These are phyloP conservation scores for Gadus chalcogrammus DNA, from an alignment of 2,113 vertebrate species.

Conservation along the genomic window DNA sequence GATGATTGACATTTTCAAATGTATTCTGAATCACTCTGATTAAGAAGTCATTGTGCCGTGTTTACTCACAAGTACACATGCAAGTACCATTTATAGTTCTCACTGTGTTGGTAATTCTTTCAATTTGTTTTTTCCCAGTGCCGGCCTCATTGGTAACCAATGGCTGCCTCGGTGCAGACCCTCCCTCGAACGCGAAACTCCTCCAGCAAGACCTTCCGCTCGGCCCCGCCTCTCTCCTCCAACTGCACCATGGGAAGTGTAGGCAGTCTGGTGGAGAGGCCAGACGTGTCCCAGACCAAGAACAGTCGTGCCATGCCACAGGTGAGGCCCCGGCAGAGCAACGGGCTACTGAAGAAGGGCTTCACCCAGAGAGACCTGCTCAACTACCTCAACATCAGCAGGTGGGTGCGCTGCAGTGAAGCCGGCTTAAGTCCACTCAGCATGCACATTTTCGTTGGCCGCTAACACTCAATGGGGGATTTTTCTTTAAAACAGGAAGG, in stretches of 20 bases:
- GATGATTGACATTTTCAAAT: too few species aligned
- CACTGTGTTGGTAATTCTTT: neutral
- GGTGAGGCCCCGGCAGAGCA: conserved; percentile 79
- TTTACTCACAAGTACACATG: too few species aligned
- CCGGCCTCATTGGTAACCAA: conserved; percentile 78
- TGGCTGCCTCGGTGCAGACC: conserved; percentile 89
- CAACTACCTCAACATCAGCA: conserved; percentile 90
- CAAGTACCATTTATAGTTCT: too few species aligned
- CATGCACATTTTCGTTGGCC: too few species aligned
- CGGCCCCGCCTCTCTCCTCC: conserved; percentile 60
- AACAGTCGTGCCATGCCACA: conserved; percentile 71
- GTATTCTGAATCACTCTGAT: too few species aligned
- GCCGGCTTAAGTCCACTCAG: neutral
- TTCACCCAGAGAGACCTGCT: conserved; percentile 88
- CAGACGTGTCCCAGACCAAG: conserved; percentile 81
- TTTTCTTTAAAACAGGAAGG: conserved; percentile 72
- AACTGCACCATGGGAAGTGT: conserved; percentile 91
- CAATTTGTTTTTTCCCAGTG: conserved; percentile 34
- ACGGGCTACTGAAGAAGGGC: conserved; percentile 86
- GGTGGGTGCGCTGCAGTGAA: conserved; percentile 35
- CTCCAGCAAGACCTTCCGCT: conserved; percentile 71
- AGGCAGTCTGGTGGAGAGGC: conserved; percentile 92
- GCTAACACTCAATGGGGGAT: neutral
- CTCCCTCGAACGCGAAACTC: conserved; percentile 79
- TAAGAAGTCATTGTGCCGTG: too few species aligned